Evolutionary conservation across 2,888 invertebrate species (phyloP).

Genomic region (Parochlus steinenii): DNA sequence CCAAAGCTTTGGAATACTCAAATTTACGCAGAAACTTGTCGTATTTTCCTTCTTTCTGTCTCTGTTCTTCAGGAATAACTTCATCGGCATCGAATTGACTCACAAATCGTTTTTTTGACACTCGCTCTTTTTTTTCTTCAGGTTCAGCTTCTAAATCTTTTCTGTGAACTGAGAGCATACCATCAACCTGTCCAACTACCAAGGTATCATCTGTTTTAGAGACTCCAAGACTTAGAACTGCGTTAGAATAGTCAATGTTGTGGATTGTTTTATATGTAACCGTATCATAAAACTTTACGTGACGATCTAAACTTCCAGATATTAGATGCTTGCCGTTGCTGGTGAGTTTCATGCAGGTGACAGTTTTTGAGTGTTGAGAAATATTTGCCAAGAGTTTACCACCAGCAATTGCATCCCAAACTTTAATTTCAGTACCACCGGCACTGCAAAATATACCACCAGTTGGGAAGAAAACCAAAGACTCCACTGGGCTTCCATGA

Average conservation of each 20-base stretch:
- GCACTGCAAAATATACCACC: conserved; percentile 85
- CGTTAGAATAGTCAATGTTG: conserved; percentile 78
- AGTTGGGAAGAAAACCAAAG: conserved; percentile 69
- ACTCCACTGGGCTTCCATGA: conserved; percentile 83
- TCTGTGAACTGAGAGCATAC: conserved; percentile 71
- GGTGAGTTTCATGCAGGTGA: conserved; percentile 71
- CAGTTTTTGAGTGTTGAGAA: conserved; percentile 88
- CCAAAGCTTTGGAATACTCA: conserved; percentile 65
- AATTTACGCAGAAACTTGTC: conserved; percentile 63
- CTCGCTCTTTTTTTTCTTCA: conserved; percentile 32
- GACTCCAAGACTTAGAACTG: conserved; percentile 70
- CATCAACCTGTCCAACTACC: conserved; percentile 85
- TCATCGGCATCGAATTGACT: conserved; percentile 34
- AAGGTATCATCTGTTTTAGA: conserved; percentile 63
- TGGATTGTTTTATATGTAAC: conserved; percentile 74
- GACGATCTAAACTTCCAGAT: conserved; percentile 82
- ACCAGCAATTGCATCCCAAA: conserved; percentile 86
- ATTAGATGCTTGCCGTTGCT: conserved; percentile 67
- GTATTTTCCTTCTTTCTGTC: conserved; percentile 36
- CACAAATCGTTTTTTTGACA: conserved; percentile 37
- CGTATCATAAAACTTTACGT: conserved; percentile 84
- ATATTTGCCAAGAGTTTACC: conserved; percentile 71
- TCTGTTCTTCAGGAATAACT: conserved; percentile 31
- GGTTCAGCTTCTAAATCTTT: conserved; percentile 40
- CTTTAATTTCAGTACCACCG: conserved; percentile 76